Conservation (phyloP, 2,797 vertebrate genomes). For the Tenualosa ilisha region DNA sequence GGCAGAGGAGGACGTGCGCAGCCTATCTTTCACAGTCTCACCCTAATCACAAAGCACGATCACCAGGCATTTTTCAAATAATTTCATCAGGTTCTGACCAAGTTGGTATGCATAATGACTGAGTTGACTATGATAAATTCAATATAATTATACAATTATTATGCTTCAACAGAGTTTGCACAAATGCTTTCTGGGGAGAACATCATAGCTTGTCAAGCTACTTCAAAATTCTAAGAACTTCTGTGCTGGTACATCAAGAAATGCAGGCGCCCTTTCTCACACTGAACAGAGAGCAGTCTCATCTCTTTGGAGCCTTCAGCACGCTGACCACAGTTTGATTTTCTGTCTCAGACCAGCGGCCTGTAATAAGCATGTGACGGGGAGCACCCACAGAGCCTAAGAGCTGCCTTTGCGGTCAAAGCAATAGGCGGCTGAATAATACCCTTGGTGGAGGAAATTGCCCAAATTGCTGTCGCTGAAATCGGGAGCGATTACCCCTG, state of each 20-base stretch:
- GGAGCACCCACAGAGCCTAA: not conserved
- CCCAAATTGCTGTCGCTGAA: not conserved
- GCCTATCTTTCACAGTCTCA: not conserved
- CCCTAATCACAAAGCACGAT: not conserved
- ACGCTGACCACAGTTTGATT: not conserved
- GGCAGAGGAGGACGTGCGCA: not conserved
- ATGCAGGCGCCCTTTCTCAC: not conserved
- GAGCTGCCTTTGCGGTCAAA: not conserved
- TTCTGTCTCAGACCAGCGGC: not conserved
- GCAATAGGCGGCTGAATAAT: slow-evolving; percentile 9
- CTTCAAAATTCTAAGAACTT: not conserved
- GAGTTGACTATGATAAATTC: not conserved
- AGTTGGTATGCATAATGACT: too few species aligned
- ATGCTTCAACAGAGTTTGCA: not conserved
- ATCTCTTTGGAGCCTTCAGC: not conserved
- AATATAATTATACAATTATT: not conserved
- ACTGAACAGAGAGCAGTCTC: too few species aligned
- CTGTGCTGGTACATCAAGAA: not conserved
- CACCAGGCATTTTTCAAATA: not conserved
- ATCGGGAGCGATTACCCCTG: not conserved
- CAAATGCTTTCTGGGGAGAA: not conserved
- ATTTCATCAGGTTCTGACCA: not conserved
- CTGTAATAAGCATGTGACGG: not conserved
- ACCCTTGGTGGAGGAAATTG: slow-evolving; percentile 5
- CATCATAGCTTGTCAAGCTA: not conserved